Evolutionary conservation across 2,113 vertebrate species (phyloP), one percentile per base, ranked within the genome.

Genomic region (Toxotes jaculatrix): DNA sequence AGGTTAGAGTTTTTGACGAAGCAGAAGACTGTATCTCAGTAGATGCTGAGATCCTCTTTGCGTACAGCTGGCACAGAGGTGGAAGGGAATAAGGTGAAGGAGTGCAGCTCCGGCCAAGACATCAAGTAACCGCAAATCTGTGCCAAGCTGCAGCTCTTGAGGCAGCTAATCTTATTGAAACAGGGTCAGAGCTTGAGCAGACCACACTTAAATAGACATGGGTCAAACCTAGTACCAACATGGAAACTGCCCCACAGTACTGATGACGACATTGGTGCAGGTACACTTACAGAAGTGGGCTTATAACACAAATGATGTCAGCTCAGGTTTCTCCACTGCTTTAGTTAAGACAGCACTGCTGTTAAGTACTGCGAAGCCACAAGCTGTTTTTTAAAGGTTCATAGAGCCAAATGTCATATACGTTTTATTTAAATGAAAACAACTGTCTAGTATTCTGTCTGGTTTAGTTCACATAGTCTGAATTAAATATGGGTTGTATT

Each of bases 111-210:
- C 32, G 63, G 75, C 63, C 74, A 72, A 79, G 80, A 87, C 77
- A 82, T 80, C 77, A 88, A 80, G 65, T 71, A 57, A 73, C 71
- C 1, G 51, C 34, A 8, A 42, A 67, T 66, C 63, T 87, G 83
- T 49, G 79, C 79, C 90, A 79, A 91, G 75, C 75, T 74, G 75
- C 19, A 72, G 76, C 66, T 79, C 73, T 79, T 10, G 3, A 40
- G 60, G 70, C 60, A 36, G 74, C 14, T 91, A 89, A 93, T 92
- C 90, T 86, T 72, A 81, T 90, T 88, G 84, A 56, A 85, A 36
- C 23, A 23, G 79, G 67, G 83, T 84, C 77, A 80, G 23, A 23
- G 19, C 51, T 19, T 62, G 49, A 49, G 53, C 38, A 76, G 80
- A 91, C 84, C 82, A 84, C 89, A 68, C 86, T 82, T 80, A 85